Conservation (phyloP, 2,113 vertebrate species). For the Platycercus adscitus region DNA sequence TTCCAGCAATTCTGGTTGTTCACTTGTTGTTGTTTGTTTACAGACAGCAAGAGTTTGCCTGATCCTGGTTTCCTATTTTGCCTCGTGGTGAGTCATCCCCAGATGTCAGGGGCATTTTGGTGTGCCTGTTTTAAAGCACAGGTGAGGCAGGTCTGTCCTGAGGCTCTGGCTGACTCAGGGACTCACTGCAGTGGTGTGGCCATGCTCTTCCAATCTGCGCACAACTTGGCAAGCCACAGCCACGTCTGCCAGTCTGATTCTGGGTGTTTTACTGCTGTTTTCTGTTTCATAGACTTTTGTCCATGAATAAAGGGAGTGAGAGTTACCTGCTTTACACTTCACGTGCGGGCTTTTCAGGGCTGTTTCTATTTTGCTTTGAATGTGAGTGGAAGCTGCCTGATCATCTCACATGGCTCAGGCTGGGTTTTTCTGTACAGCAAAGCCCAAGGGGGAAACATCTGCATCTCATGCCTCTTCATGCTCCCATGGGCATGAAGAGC, state of each 20-base stretch:
- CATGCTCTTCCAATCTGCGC: neutral
- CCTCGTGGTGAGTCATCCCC: neutral
- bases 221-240: neutral
- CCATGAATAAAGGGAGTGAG: neutral
- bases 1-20: neutral
- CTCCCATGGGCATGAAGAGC: neutral
- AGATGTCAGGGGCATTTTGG: neutral
- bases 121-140: neutral
- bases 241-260: accelerated
- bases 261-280: neutral
- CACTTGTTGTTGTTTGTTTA: neutral
- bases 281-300: neutral
- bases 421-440: neutral
- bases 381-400: neutral
- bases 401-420: accelerated
- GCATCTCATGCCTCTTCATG: neutral
- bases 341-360: neutral
- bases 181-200: neutral
- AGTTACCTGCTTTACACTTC: neutral
- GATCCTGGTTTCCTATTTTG: neutral
- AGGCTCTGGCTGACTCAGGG: neutral
- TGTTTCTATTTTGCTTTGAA: neutral
- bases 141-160: neutral
- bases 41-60: neutral
- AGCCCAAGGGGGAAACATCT: neutral